Conservation (phyloP, 1,140 invertebrate species). For the Drosophila ohnishii region DNA sequence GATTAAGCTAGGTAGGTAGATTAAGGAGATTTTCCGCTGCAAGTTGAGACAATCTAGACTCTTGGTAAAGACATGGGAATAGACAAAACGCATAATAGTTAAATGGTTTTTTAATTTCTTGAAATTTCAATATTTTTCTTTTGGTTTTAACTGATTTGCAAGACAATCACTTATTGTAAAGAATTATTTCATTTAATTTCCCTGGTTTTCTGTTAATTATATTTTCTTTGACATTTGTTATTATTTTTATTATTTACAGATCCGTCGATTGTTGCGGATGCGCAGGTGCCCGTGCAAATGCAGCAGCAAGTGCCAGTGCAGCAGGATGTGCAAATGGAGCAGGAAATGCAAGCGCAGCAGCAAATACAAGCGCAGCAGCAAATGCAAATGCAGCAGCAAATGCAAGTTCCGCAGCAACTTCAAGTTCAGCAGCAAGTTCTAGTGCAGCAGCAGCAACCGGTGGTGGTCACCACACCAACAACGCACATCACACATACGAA, state of each 20-base stretch:
- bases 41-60: slow-evolving; percentile 10
- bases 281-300: slow-evolving; percentile 8
- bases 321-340: neutral
- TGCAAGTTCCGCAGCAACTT: no score
- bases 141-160: neutral
- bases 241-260: slow-evolving; percentile 37
- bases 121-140: neutral
- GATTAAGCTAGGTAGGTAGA: neutral
- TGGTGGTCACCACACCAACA: slow-evolving; percentile 24
- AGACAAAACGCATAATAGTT: neutral
- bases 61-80: slow-evolving; percentile 15
- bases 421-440: slow-evolving; percentile 15
- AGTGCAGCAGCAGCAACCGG: slow-evolving; percentile 9
- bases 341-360: neutral
- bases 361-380: no score
- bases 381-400: no score
- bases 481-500: slow-evolving; percentile 34
- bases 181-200: slow-evolving; percentile 3
- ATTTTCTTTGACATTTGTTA: neutral
- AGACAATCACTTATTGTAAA: neutral
- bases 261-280: slow-evolving; percentile 15
- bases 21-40: neutral
- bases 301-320: neutral
- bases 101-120: neutral
- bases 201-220: neutral